Percentiles rank a stretch among this genome's conserved stretches.
These are phyloP conservation scores for Diploscapter pachys DNA, from an alignment of 1,140 invertebrate genomes.

Conservation along the genomic window DNA sequence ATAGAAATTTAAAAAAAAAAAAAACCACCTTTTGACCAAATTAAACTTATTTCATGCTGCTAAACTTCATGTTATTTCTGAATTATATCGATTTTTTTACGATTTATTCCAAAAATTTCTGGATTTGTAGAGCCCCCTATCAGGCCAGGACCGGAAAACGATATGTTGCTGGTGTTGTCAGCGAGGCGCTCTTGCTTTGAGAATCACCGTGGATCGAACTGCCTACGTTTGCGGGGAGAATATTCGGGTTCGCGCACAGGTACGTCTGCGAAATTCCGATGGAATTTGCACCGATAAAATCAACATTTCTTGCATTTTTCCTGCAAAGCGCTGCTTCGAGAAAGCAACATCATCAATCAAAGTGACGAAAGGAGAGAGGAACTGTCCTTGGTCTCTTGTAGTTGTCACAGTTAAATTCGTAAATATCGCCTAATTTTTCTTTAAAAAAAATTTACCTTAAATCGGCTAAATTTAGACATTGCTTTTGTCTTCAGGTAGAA, in stretches of 20 bases:
- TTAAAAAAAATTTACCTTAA: no score
- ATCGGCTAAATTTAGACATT: not conserved
- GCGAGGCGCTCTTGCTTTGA: constrained; percentile 70
- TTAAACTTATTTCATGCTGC: no score
- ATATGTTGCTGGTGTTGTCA: constrained; percentile 77
- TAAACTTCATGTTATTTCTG: no score
- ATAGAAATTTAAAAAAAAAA: not conserved
- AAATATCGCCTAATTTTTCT: no score
- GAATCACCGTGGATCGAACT: constrained; percentile 71
- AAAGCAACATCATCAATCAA: no score
- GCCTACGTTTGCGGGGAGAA: constrained; percentile 79
- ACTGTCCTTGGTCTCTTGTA: no score
- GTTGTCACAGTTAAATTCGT: no score
- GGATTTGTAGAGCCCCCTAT: constrained; percentile 69
- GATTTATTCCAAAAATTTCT: constrained; percentile 30
- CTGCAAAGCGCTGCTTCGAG: not conserved
- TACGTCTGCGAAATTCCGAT: not conserved
- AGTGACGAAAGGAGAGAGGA: no score
- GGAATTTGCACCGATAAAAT: not conserved
- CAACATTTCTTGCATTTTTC: not conserved
- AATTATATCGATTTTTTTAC: not conserved
- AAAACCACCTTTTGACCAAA: no score
- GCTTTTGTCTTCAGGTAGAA: constrained; percentile 66
- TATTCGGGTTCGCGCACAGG: constrained; percentile 69
- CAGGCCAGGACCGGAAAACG: constrained; percentile 70